Percentiles rank a stretch among this genome's conserved stretches.
Evolutionary conservation across 2,888 invertebrate species (phyloP).

Genomic region (Byasa hedistus): DNA sequence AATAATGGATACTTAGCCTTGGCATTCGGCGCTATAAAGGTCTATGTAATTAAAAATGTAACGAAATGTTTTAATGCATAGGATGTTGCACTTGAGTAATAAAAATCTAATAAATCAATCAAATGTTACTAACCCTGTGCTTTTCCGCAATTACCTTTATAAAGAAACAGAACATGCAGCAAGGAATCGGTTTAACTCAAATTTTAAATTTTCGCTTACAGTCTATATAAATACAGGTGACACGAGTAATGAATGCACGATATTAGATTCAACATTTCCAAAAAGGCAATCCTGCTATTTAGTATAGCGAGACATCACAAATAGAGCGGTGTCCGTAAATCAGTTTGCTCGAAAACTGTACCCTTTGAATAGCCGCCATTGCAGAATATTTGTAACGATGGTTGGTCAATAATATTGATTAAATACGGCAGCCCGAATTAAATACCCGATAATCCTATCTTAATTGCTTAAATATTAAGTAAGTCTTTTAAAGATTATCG

Average conservation of each 20-base stretch:
- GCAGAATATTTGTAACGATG: constrained; percentile 36
- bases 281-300: constrained; percentile 64
- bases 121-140: constrained; percentile 8
- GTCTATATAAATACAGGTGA: not conserved
- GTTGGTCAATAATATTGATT: constrained; percentile 31
- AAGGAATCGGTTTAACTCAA: not conserved
- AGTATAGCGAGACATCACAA: constrained; percentile 48
- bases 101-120: constrained; percentile 28
- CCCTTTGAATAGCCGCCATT: constrained; percentile 60
- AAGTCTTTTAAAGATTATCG: constrained; percentile 11
- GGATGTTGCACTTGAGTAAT: constrained; percentile 35
- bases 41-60: constrained; percentile 43
- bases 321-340: constrained; percentile 63
- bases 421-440: constrained; percentile 21
- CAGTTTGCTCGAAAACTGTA: constrained; percentile 70
- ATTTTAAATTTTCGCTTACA: not conserved
- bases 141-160: constrained; percentile 9
- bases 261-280: constrained; percentile 64
- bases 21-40: constrained; percentile 47
- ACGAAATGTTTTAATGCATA: constrained; percentile 31
- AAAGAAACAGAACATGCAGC: not conserved
- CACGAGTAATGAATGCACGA: constrained; percentile 53
- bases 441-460: constrained; percentile 26
- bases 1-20: constrained; percentile 43
- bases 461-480: constrained; percentile 23